A percentile compares a stretch with the other conserved stretches of the same genome.
Conservation (phyloP, 35 echinoderm and acorn worm genomes). For the Eucidaris tribuloides region DNA sequence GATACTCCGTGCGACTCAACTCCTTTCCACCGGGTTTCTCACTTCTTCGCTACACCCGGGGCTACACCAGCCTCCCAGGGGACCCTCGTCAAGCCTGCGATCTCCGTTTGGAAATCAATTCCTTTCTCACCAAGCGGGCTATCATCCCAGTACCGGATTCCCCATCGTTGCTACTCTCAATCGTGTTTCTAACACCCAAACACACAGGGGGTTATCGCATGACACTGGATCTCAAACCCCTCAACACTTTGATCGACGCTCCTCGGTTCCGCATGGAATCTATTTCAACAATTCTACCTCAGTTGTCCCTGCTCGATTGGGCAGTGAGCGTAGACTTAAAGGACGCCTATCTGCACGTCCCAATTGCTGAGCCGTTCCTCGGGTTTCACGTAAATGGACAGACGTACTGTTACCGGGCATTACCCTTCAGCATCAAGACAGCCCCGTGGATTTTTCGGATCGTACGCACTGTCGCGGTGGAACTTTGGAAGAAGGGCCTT, state of each 20-base stretch:
- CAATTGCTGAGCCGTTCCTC: background rate
- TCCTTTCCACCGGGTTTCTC: too few species aligned
- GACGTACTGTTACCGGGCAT: background rate
- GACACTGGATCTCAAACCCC: slow-evolving; percentile 45
- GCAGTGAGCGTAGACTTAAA: background rate
- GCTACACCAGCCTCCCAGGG: too few species aligned
- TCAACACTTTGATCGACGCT: slow-evolving; percentile 16
- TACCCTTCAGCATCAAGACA: slow-evolving; percentile 14
- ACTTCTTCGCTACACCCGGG: too few species aligned
- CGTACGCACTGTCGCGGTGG: background rate
- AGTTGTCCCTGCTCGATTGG: background rate
- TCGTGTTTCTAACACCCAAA: slow-evolving; percentile 36
- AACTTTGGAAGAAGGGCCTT: background rate
- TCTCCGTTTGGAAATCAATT: too few species aligned
- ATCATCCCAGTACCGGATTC: too few species aligned
- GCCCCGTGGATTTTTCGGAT: slow-evolving; percentile 28
- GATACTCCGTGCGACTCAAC: too few species aligned
- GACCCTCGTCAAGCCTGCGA: too few species aligned
- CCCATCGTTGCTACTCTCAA: background rate
- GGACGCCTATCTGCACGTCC: slow-evolving; percentile 7
- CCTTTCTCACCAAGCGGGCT: too few species aligned
- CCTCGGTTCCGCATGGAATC: slow-evolving; percentile 48
- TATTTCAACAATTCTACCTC: background rate
- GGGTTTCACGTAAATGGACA: background rate
- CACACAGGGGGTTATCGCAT: background rate